A percentile compares a stretch with the other conserved stretches of the same genome.
Conservation (phyloP, 92 coral and sea anemone genomes). For the Virgularia gustaviana region DNA sequence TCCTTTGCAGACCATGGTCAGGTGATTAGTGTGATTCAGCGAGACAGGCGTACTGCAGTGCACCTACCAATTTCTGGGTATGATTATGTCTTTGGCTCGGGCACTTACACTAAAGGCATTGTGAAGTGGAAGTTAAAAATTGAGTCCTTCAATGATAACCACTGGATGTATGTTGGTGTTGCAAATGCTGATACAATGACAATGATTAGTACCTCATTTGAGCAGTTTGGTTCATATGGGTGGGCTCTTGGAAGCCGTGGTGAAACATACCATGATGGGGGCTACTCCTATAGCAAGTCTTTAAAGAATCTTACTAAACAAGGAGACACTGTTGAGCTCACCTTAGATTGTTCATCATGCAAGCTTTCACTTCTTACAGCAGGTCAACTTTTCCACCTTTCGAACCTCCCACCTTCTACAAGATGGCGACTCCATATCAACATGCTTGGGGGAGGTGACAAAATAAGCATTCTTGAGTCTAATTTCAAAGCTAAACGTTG, state of each 20-base stretch:
- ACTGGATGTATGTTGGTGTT: conserved; percentile 4
- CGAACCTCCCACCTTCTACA: neutral
- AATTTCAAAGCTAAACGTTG: too few relatives aligned
- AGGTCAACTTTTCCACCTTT: neutral
- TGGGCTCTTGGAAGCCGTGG: conserved; percentile 10
- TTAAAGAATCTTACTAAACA: neutral
- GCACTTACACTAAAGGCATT: neutral
- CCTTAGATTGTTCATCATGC: neutral
- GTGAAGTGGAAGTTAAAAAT: neutral
- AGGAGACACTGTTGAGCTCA: conserved; percentile 13
- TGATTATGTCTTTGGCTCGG: neutral
- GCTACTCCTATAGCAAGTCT: neutral
- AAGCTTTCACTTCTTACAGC: neutral
- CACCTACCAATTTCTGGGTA: neutral
- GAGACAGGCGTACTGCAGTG: neutral
- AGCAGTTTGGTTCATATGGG: conserved; percentile 12
- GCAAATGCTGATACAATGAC: neutral
- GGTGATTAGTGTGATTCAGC: neutral
- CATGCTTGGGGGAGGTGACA: conserved; percentile 2
- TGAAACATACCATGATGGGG: neutral
- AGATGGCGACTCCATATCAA: conserved; percentile 8
- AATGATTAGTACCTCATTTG: neutral
- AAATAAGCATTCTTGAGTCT: conserved; percentile 8
- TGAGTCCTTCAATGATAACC: neutral
- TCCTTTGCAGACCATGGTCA: neutral